A percentile compares a stretch with the other conserved stretches of the same genome.
phyloP scores from a whole-genome alignment of 2,113 vertebrate species.

The Melanotaenia duboulayi region DNA sequence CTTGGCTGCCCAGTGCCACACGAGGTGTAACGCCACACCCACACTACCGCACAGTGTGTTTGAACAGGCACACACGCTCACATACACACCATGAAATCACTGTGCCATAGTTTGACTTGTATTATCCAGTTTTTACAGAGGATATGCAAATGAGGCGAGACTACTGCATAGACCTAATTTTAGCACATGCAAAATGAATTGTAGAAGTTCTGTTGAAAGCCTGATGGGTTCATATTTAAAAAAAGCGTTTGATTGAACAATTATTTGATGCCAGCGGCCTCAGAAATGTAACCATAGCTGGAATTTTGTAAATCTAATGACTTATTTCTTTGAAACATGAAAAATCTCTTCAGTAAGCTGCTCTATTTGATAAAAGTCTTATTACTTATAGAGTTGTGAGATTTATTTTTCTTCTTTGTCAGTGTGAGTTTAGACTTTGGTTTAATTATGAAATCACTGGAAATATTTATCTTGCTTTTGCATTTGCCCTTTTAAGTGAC shows the following conservation, averaged over 20 bases:
- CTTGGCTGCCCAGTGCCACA: conserved; percentile 85
- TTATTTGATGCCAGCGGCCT: not conserved
- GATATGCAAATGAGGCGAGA: conserved; percentile 65
- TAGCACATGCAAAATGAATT: conserved; percentile 46
- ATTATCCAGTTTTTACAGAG: conserved; percentile 73
- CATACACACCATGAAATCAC: conserved; percentile 71
- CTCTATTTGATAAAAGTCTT: not conserved
- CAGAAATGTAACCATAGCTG: conserved; percentile 30
- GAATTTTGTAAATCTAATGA: conserved; percentile 33
- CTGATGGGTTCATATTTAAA: conserved; percentile 17
- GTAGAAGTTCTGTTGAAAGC: conserved; percentile 42
- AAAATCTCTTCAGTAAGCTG: conserved; percentile 7
- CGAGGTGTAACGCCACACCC: conserved; percentile 86
- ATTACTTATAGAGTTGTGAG: not conserved
- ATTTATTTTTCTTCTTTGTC: not conserved
- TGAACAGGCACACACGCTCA: conserved; percentile 77
- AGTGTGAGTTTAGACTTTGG: conserved; percentile 1
- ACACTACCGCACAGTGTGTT: conserved; percentile 82
- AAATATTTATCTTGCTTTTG: too few species aligned
- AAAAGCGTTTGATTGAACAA: conserved; percentile 20
- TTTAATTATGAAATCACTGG: too few species aligned
- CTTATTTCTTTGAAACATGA: conserved; percentile 21
- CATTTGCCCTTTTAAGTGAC: not conserved
- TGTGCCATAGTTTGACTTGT: conserved; percentile 77
- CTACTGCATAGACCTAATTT: conserved; percentile 53